Conservation (phyloP, 2,888 invertebrate species). For the Oscheius sp. region DNA sequence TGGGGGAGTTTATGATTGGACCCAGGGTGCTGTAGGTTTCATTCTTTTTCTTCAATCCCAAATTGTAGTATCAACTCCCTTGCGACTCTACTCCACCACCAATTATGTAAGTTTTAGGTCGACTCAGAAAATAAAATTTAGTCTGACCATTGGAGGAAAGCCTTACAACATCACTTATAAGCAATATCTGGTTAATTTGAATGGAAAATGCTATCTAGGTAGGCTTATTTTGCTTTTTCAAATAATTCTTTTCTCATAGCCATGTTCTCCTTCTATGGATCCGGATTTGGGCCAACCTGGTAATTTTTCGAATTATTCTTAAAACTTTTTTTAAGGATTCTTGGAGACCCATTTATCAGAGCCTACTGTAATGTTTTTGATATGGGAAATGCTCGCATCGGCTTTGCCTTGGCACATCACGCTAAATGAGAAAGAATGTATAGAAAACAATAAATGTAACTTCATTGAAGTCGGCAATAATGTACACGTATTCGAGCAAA, state of each 20-base stretch:
- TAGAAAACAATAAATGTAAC: not conserved
- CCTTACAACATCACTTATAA: constrained; percentile 51
- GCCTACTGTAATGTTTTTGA: constrained; percentile 41
- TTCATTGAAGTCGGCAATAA: not conserved
- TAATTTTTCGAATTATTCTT: too few relatives aligned
- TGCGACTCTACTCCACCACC: constrained; percentile 37
- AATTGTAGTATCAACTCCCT: constrained; percentile 45
- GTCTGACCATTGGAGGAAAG: constrained; percentile 57
- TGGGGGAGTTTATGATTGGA: not conserved
- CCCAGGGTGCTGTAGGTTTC: not conserved
- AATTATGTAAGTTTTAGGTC: too few relatives aligned
- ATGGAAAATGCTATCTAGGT: constrained; percentile 47
- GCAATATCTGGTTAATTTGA: constrained; percentile 56
- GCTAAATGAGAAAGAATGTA: not conserved
- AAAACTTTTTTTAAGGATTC: too few relatives aligned
- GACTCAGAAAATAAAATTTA: too few relatives aligned
- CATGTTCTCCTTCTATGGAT: constrained; percentile 21
- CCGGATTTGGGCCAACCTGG: constrained; percentile 49
- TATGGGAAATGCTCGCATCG: constrained; percentile 57
- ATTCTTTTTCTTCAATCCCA: constrained; percentile 29
- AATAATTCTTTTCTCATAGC: not conserved
- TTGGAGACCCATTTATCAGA: constrained; percentile 48
- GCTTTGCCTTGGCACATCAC: constrained; percentile 44
- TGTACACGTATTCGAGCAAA: not conserved
- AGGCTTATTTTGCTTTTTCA: too few relatives aligned